Evolutionary conservation across 2,888 invertebrate species (phyloP), one percentile per base, ranked within the genome.

Genomic region (Adineta ricciae): DNA sequence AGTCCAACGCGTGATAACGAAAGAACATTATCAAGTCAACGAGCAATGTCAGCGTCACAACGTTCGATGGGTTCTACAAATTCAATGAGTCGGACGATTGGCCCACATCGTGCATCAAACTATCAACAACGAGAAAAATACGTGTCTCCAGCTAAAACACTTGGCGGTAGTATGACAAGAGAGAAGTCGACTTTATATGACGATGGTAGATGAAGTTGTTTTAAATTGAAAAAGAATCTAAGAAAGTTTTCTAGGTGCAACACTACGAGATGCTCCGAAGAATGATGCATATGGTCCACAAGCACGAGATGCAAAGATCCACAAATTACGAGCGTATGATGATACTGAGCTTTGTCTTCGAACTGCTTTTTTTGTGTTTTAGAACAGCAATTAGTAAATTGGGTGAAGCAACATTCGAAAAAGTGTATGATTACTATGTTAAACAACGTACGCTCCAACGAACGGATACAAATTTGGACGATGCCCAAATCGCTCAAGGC

Each of bases 271-370:
- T 87, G 89, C 90, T 85, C 87, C 88, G 2, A 87, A 88, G 21
- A 88, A 88, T 19, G 90, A 89, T 41, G 89, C 89, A 19, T 90
- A 88, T 88, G 90, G 90, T 27, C 89, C 89, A 32, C 88, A 87
- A 50, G 89, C 88, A 8, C 88, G 89, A 86, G 88, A 88, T 49
- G 87, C 87, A n/a, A 90, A 89, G 86, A 90, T 90, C 21, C 88
- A 87, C 86, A 89, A 89, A 86, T 88, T 90, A n/a, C 87, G 88
- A 88, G 85, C 86, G 90, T 90, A 89, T 88, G 88, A 27, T 8
- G 41, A 46, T 46, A 46, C 5, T 46, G 46, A 11, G 11, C 11
- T 46, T n/a, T n/a, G n/a, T n/a, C n/a, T n/a, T n/a, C n/a, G n/a
- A n/a, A n/a, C n/a, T 83, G 49, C 14, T 24, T 52, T 56, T 64